phyloP scores from a whole-genome alignment of 2,113 vertebrate genomes.

The Noturus placidus region DNA sequence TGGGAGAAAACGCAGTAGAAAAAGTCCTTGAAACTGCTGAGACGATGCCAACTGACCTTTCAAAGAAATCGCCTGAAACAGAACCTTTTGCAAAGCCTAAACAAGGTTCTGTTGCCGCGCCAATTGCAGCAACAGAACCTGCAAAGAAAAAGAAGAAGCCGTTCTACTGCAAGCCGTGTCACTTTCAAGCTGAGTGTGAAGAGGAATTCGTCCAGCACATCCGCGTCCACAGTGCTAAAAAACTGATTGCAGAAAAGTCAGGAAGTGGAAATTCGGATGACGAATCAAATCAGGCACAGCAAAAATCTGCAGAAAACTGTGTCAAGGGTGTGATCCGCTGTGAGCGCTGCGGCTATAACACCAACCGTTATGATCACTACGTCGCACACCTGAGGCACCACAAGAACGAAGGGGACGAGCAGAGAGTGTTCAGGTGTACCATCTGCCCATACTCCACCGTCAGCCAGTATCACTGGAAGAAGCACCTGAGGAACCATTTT shows the following conservation, averaged over 20 bases:
- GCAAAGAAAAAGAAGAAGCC: slow-evolving; percentile 87
- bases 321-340: slow-evolving; percentile 92
- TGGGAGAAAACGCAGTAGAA: slow-evolving; percentile 21
- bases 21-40: not conserved
- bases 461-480: slow-evolving; percentile 99
- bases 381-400: slow-evolving; percentile 95
- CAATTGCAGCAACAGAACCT: slow-evolving; percentile 61
- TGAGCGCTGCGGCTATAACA: slow-evolving; percentile 96
- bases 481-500: slow-evolving; percentile 96
- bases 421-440: slow-evolving; percentile 93
- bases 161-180: slow-evolving; percentile 92
- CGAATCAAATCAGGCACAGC: slow-evolving; percentile 61
- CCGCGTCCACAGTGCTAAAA: slow-evolving; percentile 85
- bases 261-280: slow-evolving; percentile 75
- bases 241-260: slow-evolving; percentile 84
- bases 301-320: slow-evolving; percentile 64
- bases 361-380: slow-evolving; percentile 96
- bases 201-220: slow-evolving; percentile 93
- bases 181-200: slow-evolving; percentile 87
- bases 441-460: slow-evolving; percentile 95
- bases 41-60: slow-evolving; percentile 49
- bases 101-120: slow-evolving; percentile 53
- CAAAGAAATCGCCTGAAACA: not conserved
- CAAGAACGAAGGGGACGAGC: slow-evolving; percentile 83
- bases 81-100: slow-evolving; percentile 52